Percentiles rank a stretch among this genome's conserved stretches.
Conservation (phyloP, 2,888 invertebrate genomes). For the Cheilosia variabilis region DNA sequence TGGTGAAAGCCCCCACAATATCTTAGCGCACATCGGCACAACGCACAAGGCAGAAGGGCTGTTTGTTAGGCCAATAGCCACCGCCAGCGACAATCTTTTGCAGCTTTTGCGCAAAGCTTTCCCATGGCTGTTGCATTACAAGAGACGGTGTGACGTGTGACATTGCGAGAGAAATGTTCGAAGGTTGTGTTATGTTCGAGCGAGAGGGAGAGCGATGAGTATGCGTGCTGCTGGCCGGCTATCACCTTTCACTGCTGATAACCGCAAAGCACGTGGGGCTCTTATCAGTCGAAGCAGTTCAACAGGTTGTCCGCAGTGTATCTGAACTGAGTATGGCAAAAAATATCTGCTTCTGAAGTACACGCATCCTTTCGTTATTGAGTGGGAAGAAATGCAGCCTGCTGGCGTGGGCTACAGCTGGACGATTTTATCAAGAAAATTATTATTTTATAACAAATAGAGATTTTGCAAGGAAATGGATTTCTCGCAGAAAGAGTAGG, state of each 20-base stretch:
- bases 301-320: slow-evolving; percentile 53
- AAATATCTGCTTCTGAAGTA: background rate
- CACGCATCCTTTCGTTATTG: background rate
- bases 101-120: slow-evolving; percentile 60
- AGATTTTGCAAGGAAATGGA: background rate
- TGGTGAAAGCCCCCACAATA: slow-evolving; percentile 43
- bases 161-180: slow-evolving; percentile 42
- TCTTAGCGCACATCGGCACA: slow-evolving; percentile 34
- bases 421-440: slow-evolving; percentile 4
- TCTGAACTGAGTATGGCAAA: background rate
- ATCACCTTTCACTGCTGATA: slow-evolving; percentile 37
- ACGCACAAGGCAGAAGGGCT: slow-evolving; percentile 35
- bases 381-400: slow-evolving; percentile 1
- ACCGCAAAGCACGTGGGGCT: slow-evolving; percentile 43
- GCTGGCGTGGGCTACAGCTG: background rate
- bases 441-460: slow-evolving; percentile 10
- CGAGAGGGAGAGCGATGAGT: slow-evolving; percentile 6
- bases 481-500: slow-evolving; percentile 1
- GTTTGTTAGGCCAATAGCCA: slow-evolving; percentile 17
- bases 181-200: slow-evolving; percentile 70
- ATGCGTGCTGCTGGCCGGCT: slow-evolving; percentile 20
- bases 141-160: background rate
- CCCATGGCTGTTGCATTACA: background rate
- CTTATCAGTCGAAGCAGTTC: slow-evolving; percentile 46
- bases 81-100: slow-evolving; percentile 1